Evolutionary conservation across 1,140 invertebrate species (phyloP), one percentile per base, ranked within the genome.

Genomic region (Orchesella cincta): DNA sequence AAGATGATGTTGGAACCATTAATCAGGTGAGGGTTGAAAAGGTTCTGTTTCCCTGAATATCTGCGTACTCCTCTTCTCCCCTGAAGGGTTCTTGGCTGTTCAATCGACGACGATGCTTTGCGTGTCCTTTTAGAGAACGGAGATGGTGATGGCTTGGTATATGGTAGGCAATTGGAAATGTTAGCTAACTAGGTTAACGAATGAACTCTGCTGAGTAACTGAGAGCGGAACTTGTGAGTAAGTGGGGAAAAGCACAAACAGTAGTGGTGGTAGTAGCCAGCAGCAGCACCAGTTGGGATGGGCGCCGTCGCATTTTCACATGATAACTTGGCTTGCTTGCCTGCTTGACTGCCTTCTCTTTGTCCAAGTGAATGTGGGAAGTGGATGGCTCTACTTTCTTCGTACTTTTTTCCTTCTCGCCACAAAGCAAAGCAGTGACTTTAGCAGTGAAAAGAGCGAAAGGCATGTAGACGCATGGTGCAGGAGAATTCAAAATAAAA

Each of bases 271-370:
- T 12, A 31, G 62, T 5, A 33, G 31, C 28, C 12, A 57, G 8
- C 23, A 57, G 12, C 23, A 57, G 12, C 23, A 57, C 14, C 23
- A 57, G 62, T 46, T 52, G 64, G 64, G 34, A 76, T 72, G 35
- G 46, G 75, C 75, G 75, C 75, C 75, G 75, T 72, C 75, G 75
- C 75, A 34, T 51, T 72, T 70, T 76, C 74, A 76, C 20, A 64
- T 64, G 33, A 67, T 76, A 57, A 14, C 8, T 57, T 57, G 52
- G 52, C 52, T 57, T 67, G 62, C 28, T 67, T 31, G 3, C 28
- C 62, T 67, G 62, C 62, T 23, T 57, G 52, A 12, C 52, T 67
- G 28, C 62, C 31, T 67, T 8, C 62, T 31, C 29, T 67, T 67
- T 67, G 62, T 67, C 31, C 62, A 67, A 67, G 62, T 67, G 62